These are phyloP conservation scores for Sorex fumeus DNA, from an alignment of 2,113 vertebrate species.

Conservation along the genomic window DNA sequence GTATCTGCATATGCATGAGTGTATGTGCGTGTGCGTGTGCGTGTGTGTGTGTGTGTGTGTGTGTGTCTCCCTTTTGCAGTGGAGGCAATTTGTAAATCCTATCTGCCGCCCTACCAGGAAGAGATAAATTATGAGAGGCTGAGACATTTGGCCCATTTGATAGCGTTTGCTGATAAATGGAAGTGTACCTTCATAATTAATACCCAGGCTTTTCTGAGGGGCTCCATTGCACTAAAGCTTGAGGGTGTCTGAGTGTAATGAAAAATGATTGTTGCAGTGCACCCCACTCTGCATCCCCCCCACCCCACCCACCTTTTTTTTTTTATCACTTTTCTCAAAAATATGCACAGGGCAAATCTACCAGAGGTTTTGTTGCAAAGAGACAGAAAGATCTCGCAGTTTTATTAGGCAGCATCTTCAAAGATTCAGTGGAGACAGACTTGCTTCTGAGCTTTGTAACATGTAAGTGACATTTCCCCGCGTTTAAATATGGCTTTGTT, in stretches of 20 bases:
- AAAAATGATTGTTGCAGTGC: constrained; percentile 80
- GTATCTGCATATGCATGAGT: too few relatives aligned
- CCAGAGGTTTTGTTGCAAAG: constrained; percentile 55
- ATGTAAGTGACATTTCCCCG: constrained; percentile 77
- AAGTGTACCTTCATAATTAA: constrained; percentile 89
- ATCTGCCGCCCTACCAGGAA: constrained; percentile 88
- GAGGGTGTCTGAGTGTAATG: constrained; percentile 76
- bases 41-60: constrained; percentile 71
- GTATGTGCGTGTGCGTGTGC: not conserved
- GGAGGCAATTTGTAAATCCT: constrained; percentile 89
- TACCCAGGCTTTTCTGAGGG: constrained; percentile 86
- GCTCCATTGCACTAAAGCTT: constrained; percentile 67
- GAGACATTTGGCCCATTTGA: constrained; percentile 87
- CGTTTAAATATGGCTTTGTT: constrained; percentile 80
- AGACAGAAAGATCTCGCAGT: constrained; percentile 23
- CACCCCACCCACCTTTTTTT: not conserved
- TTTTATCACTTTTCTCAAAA: constrained; percentile 53
- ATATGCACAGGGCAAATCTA: constrained; percentile 37
- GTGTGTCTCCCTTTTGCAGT: constrained; percentile 83
- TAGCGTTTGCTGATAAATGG: constrained; percentile 88
- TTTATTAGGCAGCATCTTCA: constrained; percentile 77
- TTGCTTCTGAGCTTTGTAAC: constrained; percentile 77
- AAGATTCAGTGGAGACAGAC: constrained; percentile 73
- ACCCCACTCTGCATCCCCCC: not conserved
- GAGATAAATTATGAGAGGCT: constrained; percentile 88